phyloP scores from a whole-genome alignment of 2,797 vertebrate species.

The Scolopax bukidnonensis region DNA sequence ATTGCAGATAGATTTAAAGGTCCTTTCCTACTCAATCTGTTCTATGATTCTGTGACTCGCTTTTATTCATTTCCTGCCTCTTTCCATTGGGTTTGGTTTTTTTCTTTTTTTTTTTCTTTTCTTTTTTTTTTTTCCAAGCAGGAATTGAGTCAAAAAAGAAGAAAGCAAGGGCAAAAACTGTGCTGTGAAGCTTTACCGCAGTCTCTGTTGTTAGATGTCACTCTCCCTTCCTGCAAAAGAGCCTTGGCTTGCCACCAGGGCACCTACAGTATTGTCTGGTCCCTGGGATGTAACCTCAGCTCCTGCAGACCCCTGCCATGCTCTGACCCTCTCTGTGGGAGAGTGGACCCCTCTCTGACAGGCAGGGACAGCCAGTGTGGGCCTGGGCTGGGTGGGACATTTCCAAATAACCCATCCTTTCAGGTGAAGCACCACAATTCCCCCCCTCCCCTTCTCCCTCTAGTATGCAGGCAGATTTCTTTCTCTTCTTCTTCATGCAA shows the following conservation, averaged over 20 bases:
- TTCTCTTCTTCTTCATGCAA: not conserved
- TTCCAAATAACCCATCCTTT: not conserved
- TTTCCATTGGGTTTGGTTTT: not conserved
- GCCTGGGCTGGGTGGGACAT: not conserved
- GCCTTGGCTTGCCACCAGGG: not conserved
- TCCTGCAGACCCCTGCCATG: not conserved
- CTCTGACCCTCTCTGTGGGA: not conserved
- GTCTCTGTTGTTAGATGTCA: not conserved
- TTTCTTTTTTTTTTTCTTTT: not conserved
- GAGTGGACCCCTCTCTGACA: not conserved
- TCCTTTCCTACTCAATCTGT: not conserved
- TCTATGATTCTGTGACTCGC: accelerated
- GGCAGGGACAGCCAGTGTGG: not conserved
- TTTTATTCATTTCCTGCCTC: not conserved
- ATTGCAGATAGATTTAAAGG: not conserved
- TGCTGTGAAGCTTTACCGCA: not conserved
- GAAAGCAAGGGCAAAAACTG: not conserved
- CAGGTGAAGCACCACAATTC: not conserved
- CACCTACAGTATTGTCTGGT: not conserved
- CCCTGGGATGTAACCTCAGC: no score
- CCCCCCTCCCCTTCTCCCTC: not conserved
- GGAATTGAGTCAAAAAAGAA: not conserved
- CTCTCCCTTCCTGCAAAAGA: not conserved
- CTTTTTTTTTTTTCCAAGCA: not conserved
- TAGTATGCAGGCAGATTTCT: not conserved